phyloP scores from a whole-genome alignment of 2,113 vertebrate species.

The Hoplias malabaricus region DNA sequence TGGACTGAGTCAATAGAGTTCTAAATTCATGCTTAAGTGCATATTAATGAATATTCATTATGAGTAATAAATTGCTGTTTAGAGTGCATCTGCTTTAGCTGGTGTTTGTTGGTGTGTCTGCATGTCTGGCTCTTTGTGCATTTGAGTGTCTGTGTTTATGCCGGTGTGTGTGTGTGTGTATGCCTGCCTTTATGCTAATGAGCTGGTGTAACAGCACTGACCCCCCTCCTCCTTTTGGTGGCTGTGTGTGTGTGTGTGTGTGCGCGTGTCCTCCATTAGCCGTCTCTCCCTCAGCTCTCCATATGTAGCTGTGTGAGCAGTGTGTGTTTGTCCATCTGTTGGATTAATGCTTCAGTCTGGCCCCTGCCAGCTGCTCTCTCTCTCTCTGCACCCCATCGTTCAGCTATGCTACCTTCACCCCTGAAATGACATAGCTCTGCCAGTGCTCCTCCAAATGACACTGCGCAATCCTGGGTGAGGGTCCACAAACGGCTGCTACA shows the following conservation, averaged over 20 bases:
- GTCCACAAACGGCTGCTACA: neutral
- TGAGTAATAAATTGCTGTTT: slow-evolving; percentile 8
- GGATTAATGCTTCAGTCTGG: slow-evolving; percentile 46
- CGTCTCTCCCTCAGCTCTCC: slow-evolving; percentile 34
- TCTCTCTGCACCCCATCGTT: neutral
- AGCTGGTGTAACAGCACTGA: slow-evolving; percentile 19
- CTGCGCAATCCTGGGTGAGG: neutral
- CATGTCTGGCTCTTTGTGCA: neutral
- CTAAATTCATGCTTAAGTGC: slow-evolving; percentile 12
- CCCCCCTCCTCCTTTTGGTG: slow-evolving; percentile 24
- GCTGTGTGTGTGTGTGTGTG: slow-evolving; percentile 43
- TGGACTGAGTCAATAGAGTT: neutral
- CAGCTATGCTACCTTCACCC: neutral
- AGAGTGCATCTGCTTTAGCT: slow-evolving; percentile 3
- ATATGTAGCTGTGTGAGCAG: slow-evolving; percentile 43
- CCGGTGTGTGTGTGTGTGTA: neutral
- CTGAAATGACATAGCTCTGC: neutral
- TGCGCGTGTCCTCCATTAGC: slow-evolving; percentile 43
- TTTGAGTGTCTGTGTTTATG: neutral
- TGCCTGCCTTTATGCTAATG: neutral
- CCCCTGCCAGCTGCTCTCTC: slow-evolving; percentile 62
- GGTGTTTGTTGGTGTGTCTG: neutral
- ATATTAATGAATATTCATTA: slow-evolving; percentile 38
- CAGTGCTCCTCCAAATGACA: neutral
- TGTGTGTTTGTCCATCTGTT: slow-evolving; percentile 64